Evolutionary conservation across 2,888 invertebrate species (phyloP).

Genomic region (Chrysodeixis includens): DNA sequence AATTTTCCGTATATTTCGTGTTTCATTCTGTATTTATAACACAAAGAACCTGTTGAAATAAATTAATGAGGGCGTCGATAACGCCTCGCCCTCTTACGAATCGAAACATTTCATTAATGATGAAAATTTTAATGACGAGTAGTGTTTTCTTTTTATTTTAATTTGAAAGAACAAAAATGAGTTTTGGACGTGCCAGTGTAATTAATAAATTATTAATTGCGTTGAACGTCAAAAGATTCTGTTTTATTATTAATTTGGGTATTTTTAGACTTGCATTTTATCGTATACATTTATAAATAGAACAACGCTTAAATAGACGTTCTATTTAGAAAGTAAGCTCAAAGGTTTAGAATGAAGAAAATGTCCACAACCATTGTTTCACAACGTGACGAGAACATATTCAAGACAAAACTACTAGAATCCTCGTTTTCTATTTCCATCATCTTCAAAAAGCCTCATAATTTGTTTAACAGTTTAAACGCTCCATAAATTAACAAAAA

Average conservation of each 20-base stretch:
- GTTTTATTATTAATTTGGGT: too few species aligned
- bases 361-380: too few species aligned
- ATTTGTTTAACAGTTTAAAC: slow-evolving; percentile 62
- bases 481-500: slow-evolving; percentile 72
- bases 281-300: too few species aligned
- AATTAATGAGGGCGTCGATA: slow-evolving; percentile 71
- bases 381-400: neutral
- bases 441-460: slow-evolving; percentile 43
- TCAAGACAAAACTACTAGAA: neutral
- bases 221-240: too few species aligned
- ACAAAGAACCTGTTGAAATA: slow-evolving; percentile 60
- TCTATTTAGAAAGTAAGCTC: too few species aligned
- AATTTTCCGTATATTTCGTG: slow-evolving; percentile 14
- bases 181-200: neutral
- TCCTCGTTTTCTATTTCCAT: neutral
- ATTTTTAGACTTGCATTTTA: too few species aligned
- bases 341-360: too few species aligned
- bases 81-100: slow-evolving; percentile 48
- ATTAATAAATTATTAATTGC: too few species aligned
- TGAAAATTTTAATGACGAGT: slow-evolving; percentile 30
- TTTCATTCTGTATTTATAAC: slow-evolving; percentile 20
- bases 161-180: neutral
- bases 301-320: too few species aligned
- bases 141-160: slow-evolving; percentile 15
- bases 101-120: slow-evolving; percentile 54